These are phyloP conservation scores for Drosophila saltans DNA, from an alignment of 1,140 invertebrate species.

Conservation along the genomic window DNA sequence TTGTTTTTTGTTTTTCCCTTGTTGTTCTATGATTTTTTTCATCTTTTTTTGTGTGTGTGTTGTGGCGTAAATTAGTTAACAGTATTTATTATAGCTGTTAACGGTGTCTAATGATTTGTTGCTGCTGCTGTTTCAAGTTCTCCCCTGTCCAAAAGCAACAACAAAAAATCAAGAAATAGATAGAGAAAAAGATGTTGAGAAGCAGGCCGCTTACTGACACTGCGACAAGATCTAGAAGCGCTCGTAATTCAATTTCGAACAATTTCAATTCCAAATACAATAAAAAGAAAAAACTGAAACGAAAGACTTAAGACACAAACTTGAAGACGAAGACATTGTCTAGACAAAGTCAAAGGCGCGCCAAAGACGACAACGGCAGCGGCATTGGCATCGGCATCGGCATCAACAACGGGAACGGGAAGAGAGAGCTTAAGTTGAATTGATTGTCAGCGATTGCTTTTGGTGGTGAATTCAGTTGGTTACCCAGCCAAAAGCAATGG, in stretches of 20 bases:
- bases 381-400: background rate
- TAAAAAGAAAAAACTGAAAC: constrained; percentile 44
- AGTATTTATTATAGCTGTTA: constrained; percentile 74
- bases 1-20: constrained; percentile 59
- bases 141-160: background rate
- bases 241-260: constrained; percentile 68
- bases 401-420: background rate
- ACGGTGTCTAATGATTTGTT: constrained; percentile 72
- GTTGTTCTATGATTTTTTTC: constrained; percentile 57
- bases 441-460: constrained; percentile 74
- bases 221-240: constrained; percentile 47
- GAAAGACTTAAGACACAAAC: constrained; percentile 76
- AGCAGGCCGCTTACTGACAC: constrained; percentile 32
- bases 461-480: constrained; percentile 37
- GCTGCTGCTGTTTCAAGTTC: constrained; percentile 38
- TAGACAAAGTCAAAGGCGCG: constrained; percentile 65
- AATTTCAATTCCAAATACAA: constrained; percentile 44
- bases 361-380: constrained; percentile 18
- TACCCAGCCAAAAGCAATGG: constrained; percentile 29
- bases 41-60: constrained; percentile 32
- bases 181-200: constrained; percentile 38
- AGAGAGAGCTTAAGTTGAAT: constrained; percentile 59
- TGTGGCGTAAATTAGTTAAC: constrained; percentile 77
- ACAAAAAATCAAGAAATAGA: constrained; percentile 14
- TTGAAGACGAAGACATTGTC: constrained; percentile 30